Conservation (phyloP, 1,140 invertebrate genomes). For the Brachionus koreanus region DNA sequence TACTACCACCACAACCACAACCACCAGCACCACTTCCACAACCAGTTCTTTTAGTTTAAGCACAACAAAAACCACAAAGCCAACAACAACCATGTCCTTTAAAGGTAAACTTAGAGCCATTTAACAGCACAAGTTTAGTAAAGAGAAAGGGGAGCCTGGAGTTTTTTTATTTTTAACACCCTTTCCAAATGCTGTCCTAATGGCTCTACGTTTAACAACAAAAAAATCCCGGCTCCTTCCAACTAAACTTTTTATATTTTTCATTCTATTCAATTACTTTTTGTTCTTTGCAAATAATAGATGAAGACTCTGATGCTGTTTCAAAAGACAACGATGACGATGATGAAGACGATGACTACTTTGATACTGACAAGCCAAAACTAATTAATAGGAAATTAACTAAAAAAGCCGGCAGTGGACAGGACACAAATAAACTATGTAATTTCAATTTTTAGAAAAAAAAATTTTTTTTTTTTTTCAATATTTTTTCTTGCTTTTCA, state of each 20-base stretch:
- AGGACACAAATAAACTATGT: background rate
- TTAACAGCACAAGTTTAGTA: constrained; percentile 29
- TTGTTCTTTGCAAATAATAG: background rate
- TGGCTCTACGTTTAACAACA: constrained; percentile 19
- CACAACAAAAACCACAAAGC: background rate
- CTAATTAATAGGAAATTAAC: background rate
- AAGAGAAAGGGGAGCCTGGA: background rate
- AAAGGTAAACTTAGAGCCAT: constrained; percentile 41
- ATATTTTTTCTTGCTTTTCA: background rate
- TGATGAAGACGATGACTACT: background rate
- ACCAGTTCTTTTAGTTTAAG: background rate
- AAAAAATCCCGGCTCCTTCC: background rate
- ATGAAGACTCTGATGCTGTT: background rate
- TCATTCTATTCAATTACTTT: background rate
- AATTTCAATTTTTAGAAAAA: background rate
- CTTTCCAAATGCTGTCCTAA: constrained; percentile 4
- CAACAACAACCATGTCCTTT: background rate
- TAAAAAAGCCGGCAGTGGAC: background rate
- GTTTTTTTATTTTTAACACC: background rate
- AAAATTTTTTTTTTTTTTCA: background rate
- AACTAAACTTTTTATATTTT: background rate
- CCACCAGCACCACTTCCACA: background rate
- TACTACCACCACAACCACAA: background rate
- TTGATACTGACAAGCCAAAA: background rate
- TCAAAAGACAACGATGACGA: background rate